Evolutionary conservation across 2,113 vertebrate genomes (phyloP).

Genomic region (Psettodes erumei): DNA sequence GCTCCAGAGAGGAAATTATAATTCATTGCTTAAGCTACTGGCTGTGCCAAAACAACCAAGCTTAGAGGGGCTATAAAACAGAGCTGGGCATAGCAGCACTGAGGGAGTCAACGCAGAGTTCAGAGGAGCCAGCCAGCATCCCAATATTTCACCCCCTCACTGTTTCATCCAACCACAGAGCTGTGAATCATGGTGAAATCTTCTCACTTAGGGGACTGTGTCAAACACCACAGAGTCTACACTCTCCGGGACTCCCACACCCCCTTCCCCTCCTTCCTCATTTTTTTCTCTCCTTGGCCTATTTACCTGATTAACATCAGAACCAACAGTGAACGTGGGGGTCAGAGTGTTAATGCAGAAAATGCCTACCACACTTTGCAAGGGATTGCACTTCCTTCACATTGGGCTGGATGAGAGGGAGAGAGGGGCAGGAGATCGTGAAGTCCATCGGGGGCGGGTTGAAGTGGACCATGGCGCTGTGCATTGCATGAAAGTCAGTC

Average conservation of each 20-base stretch:
- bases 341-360: slow-evolving; percentile 68
- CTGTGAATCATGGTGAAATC: slow-evolving; percentile 53
- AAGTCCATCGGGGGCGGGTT: slow-evolving; percentile 5
- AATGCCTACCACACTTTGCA: slow-evolving; percentile 69
- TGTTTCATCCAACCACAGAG: slow-evolving; percentile 21
- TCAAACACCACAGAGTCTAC: slow-evolving; percentile 18
- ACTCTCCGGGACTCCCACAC: slow-evolving; percentile 15
- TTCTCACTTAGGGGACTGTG: slow-evolving; percentile 17
- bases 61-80: slow-evolving; percentile 50
- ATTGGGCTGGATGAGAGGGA: not conserved
- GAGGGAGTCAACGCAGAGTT: slow-evolving; percentile 51
- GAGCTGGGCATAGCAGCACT: slow-evolving; percentile 29
- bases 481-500: slow-evolving; percentile 39
- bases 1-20: slow-evolving; percentile 40
- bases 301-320: slow-evolving; percentile 64
- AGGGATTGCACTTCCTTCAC: slow-evolving; percentile 24
- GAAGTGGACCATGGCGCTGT: slow-evolving; percentile 3
- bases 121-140: slow-evolving; percentile 44
- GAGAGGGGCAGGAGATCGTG: not conserved
- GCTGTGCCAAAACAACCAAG: slow-evolving; percentile 66
- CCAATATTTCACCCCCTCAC: slow-evolving; percentile 35
- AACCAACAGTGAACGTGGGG: slow-evolving; percentile 36
- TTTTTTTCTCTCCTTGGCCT: slow-evolving; percentile 24
- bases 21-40: slow-evolving; percentile 35
- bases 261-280: slow-evolving; percentile 4